Base-by-base conservation (phyloP, 2,888 invertebrate genomes). In the Parochlus steinenii region DNA sequence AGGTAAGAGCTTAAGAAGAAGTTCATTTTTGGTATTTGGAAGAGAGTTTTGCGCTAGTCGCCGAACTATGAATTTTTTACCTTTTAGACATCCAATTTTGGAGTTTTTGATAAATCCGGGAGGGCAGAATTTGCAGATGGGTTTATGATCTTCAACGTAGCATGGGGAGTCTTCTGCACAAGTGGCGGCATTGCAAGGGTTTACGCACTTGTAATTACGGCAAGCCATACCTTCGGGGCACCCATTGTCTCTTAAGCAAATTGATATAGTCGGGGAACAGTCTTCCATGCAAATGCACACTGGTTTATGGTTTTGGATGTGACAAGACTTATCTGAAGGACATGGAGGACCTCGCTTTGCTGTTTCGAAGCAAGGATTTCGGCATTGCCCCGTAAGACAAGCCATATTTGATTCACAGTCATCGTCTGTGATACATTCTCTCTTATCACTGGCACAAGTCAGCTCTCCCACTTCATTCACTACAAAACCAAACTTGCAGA, bases 111-210 rank as follows among this genome's bases (percentile, higher is more conserved):
- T 77, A 71, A 80, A 89, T 68, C 87, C 90, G 63, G 73, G 72
- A 56, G 89, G 86, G 70, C 90, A 90, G 73, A 83, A 86, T 75
- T 86, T 85, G 80, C 90, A 90, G 62, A 82, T 77, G 49, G 89
- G 81, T 66, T 80, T 83, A 69, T 90, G 90, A 63, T 87, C 83
- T 72, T 87, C 85, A 51, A 87, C 87, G 64, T 78, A 79, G 68
- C 90, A 90, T 51, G 89, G 87, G 47, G 83, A 78, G 55, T 74
- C 74, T 49, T 71, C 69, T 51, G 81, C 79, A 63, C 87, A 87
- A 61, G 77, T 79, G 53, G 79, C 77, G 54, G 75, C 75, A 57
- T 70, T 69, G 64, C 89, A 89, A 46, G 89, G 89, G 64, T 89
- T 82, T 64, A 83, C 74, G 61, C 89, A 89, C 64, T 81, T 75